These are phyloP conservation scores for Pseudomyrmex dendroicus DNA, from an alignment of 1,140 invertebrate species.

Conservation along the genomic window DNA sequence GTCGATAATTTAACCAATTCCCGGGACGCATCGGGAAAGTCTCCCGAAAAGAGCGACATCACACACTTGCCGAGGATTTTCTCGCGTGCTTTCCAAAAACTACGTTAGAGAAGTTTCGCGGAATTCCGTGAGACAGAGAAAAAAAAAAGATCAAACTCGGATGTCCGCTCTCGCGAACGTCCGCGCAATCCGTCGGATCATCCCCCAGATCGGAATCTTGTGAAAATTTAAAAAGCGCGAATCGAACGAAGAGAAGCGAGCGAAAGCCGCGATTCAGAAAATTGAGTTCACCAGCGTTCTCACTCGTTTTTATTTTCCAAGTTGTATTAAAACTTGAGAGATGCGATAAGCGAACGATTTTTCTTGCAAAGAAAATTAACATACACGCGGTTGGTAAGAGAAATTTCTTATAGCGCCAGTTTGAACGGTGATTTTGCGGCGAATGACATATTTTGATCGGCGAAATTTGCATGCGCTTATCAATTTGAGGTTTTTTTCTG, in stretches of 20 bases:
- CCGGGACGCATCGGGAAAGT: constrained; percentile 1
- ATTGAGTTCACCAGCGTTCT: background rate
- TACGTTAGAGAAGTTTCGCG: constrained; percentile 18
- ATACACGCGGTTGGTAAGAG: background rate
- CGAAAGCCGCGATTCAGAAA: background rate
- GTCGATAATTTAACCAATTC: constrained; percentile 71
- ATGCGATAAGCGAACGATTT: background rate
- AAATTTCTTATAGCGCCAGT: background rate
- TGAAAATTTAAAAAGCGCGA: background rate
- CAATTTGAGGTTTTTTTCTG: too few species aligned
- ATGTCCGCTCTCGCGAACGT: constrained; percentile 1
- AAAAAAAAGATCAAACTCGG: constrained; percentile 30
- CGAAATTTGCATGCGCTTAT: too few species aligned
- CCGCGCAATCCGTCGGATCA: background rate
- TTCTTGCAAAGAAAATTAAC: background rate
- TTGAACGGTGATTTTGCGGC: background rate
- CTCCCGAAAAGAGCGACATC: background rate
- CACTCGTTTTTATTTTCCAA: too few species aligned
- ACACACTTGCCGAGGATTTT: background rate
- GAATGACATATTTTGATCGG: too few species aligned
- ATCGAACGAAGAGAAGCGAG: constrained; percentile 6
- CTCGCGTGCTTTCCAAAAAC: background rate
- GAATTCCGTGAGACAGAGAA: background rate
- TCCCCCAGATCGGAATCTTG: background rate
- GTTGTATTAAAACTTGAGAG: background rate